phyloP scores from a whole-genome alignment of 2,888 invertebrate genomes.

The Polydrusus cervinus region DNA sequence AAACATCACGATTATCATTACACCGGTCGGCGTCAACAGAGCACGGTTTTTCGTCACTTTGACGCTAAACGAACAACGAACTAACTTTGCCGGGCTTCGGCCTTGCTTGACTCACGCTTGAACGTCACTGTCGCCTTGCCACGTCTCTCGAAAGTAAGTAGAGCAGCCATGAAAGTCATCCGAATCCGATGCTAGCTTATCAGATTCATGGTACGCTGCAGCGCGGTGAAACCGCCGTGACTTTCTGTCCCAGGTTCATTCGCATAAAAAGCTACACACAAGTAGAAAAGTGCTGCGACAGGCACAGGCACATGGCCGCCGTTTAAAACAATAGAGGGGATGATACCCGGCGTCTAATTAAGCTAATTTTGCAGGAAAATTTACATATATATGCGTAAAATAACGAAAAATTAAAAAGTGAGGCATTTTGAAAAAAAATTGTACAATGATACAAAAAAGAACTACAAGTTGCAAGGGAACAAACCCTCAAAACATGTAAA shows the following conservation, averaged over 20 bases:
- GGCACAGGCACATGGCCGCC: constrained; percentile 63
- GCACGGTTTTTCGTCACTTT: constrained; percentile 53
- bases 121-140: constrained; percentile 67
- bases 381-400: too few relatives aligned
- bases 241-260: constrained; percentile 67
- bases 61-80: constrained; percentile 49
- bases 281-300: constrained; percentile 67
- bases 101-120: constrained; percentile 58
- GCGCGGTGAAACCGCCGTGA: constrained; percentile 60
- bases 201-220: constrained; percentile 63
- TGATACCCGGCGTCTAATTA: constrained; percentile 44
- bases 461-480: too few relatives aligned
- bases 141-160: constrained; percentile 66
- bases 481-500: too few relatives aligned
- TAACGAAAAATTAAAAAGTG: too few relatives aligned
- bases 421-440: too few relatives aligned
- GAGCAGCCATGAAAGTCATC: constrained; percentile 62
- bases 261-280: constrained; percentile 66
- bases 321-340: constrained; percentile 66
- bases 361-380: background rate
- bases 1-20: constrained; percentile 68
- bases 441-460: too few relatives aligned
- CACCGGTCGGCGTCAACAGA: constrained; percentile 63
- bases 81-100: constrained; percentile 55
- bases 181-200: constrained; percentile 59